Evolutionary conservation across 1,140 invertebrate genomes (phyloP).

Genomic region (Periplaneta americana): DNA sequence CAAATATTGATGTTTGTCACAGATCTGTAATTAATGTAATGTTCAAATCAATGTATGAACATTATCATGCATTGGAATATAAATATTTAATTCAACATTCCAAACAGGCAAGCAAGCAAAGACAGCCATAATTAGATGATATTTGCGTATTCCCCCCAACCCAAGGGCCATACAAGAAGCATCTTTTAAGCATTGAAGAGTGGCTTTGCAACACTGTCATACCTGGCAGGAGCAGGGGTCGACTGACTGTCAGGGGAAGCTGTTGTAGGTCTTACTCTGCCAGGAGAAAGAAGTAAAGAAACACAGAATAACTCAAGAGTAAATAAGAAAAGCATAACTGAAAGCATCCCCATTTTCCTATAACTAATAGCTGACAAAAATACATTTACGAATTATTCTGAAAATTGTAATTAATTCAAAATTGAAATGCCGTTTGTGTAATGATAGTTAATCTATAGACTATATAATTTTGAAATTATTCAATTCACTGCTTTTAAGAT

Average conservation of each 20-base stretch:
- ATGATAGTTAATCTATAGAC: no score
- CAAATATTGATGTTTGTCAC: neutral
- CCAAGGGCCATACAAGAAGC: neutral
- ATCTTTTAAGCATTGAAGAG: neutral
- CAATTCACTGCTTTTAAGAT: no score
- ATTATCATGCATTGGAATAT: neutral
- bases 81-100: neutral
- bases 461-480: no score
- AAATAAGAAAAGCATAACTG: neutral
- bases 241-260: slow-evolving; percentile 25
- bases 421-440: no score
- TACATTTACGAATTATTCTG: no score
- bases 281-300: neutral
- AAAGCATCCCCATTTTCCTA: no score
- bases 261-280: slow-evolving; percentile 29
- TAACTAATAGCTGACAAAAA: no score
- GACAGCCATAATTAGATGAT: neutral
- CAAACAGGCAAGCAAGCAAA: neutral
- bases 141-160: neutral
- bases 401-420: no score
- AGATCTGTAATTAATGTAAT: neutral
- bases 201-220: slow-evolving; percentile 15
- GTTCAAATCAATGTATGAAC: neutral
- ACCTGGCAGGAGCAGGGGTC: slow-evolving; percentile 30
- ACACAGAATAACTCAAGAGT: neutral